Evolutionary conservation across 2,797 vertebrate genomes (phyloP).

Genomic region (Acipenser oxyrinchus): DNA sequence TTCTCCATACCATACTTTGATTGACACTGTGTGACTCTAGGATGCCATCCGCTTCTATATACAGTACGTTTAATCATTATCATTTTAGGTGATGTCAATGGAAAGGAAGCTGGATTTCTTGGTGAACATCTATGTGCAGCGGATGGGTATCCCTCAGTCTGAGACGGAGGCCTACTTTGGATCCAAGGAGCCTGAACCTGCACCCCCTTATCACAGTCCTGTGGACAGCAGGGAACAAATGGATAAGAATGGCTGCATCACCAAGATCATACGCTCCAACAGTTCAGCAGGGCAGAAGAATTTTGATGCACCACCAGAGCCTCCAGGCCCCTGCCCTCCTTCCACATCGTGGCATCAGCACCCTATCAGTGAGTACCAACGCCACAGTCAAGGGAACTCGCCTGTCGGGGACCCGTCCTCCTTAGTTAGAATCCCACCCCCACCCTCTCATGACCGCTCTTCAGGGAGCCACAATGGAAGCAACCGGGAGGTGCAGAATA

Average conservation of each 20-base stretch:
- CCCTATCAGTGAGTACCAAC: slow-evolving; percentile 48
- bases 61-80: fast-evolving
- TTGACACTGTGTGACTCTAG: background rate
- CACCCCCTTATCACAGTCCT: slow-evolving; percentile 90
- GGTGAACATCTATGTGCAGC: slow-evolving; percentile 91
- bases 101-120: slow-evolving; percentile 96
- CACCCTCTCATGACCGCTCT: slow-evolving; percentile 78
- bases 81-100: slow-evolving; percentile 84
- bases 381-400: slow-evolving; percentile 63
- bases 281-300: slow-evolving; percentile 79
- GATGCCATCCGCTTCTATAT: fast-evolving
- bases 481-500: slow-evolving; percentile 54
- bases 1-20: background rate
- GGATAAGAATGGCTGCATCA: slow-evolving; percentile 75
- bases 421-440: slow-evolving; percentile 85
- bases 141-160: slow-evolving; percentile 87
- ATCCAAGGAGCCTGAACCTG: slow-evolving; percentile 88
- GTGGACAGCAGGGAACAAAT: slow-evolving; percentile 74
- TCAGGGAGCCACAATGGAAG: slow-evolving; percentile 58
- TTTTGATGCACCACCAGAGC: slow-evolving; percentile 55
- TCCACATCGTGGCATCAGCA: slow-evolving; percentile 88
- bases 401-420: slow-evolving; percentile 68
- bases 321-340: slow-evolving; percentile 26
- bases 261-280: slow-evolving; percentile 81
- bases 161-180: slow-evolving; percentile 95